phyloP scores from a whole-genome alignment of 2,113 vertebrate species.

The Daphoenositta chrysoptera region DNA sequence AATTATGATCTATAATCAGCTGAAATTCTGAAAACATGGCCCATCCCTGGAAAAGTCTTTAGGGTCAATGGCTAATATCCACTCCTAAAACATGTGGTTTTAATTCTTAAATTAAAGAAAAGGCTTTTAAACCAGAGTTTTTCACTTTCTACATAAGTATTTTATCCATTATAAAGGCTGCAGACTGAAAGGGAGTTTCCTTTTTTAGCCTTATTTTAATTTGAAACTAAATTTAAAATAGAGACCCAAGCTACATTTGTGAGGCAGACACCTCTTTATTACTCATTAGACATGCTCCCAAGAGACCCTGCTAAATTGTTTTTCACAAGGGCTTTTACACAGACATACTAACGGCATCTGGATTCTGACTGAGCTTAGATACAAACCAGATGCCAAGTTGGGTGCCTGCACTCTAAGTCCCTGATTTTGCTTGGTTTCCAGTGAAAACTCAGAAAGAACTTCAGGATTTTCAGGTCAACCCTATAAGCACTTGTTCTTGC shows the following conservation, averaged over 20 bases:
- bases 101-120: neutral
- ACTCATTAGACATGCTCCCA: neutral
- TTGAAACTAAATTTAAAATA: neutral
- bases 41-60: neutral
- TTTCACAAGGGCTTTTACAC: neutral
- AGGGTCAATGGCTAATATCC: neutral
- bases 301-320: neutral
- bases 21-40: neutral
- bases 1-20: neutral
- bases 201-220: neutral
- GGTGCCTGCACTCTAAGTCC: neutral
- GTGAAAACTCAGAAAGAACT: neutral
- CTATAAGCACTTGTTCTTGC: neutral
- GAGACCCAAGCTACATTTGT: neutral
- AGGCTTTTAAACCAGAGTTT: neutral
- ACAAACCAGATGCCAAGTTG: neutral
- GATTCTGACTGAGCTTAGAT: neutral
- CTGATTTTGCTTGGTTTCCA: neutral
- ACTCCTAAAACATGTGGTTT: neutral
- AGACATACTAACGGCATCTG: neutral
- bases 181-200: neutral
- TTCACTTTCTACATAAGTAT: neutral
- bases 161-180: neutral
- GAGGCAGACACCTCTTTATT: neutral
- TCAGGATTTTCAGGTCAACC: neutral